These are phyloP conservation scores for Chaetogeoica ovagalla DNA, from an alignment of 2,888 invertebrate species.

Conservation along the genomic window DNA sequence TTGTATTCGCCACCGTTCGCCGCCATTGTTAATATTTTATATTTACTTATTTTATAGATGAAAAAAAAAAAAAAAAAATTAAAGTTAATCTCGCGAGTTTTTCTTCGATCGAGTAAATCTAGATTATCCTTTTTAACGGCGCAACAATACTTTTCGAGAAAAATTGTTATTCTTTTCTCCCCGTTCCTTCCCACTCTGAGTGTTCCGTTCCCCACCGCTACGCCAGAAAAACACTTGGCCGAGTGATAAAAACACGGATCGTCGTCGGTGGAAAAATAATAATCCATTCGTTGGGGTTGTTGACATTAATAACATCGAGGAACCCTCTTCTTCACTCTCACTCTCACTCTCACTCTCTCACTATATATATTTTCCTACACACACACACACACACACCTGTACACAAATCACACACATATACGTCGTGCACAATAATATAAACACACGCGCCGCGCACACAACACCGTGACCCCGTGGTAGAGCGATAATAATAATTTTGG, in stretches of 20 bases:
- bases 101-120: slow-evolving; percentile 42
- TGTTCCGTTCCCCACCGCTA: too few species aligned
- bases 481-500: slow-evolving; percentile 48
- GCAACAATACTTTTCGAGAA: slow-evolving; percentile 20
- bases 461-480: not conserved
- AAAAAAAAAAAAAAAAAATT: slow-evolving; percentile 29
- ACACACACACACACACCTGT: not conserved
- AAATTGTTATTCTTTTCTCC: slow-evolving; percentile 15
- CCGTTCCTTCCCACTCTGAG: too few species aligned
- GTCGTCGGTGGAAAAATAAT: slow-evolving; percentile 32
- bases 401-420: not conserved
- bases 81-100: slow-evolving; percentile 7
- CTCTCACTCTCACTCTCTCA: not conserved
- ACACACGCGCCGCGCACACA: not conserved
- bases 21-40: slow-evolving; percentile 9
- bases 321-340: slow-evolving; percentile 8
- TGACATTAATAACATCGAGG: slow-evolving; percentile 50
- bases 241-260: slow-evolving; percentile 41
- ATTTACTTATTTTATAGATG: slow-evolving; percentile 9
- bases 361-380: not conserved
- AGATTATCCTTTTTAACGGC: slow-evolving; percentile 33
- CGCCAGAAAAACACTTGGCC: slow-evolving; percentile 8
- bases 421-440: not conserved
- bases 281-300: slow-evolving; percentile 49
- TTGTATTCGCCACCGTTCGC: slow-evolving; percentile 15